Evolutionary conservation across 2,888 invertebrate species (phyloP).

Genomic region (Eumerus sabulonum): DNA sequence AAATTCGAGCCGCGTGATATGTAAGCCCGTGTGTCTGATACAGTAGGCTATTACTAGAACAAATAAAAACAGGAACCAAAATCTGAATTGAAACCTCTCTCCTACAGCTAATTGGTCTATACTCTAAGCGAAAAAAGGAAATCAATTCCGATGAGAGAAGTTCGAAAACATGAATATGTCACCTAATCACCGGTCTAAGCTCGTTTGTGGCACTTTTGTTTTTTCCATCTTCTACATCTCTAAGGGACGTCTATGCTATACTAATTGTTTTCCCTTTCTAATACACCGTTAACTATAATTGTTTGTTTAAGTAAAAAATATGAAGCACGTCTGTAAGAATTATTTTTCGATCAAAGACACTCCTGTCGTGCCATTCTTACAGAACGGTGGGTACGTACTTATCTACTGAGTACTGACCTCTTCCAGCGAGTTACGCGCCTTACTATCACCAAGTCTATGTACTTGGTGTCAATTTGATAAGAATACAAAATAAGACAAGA

Average conservation of each 20-base stretch:
- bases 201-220: constrained; percentile 40
- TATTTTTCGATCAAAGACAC: too few relatives aligned
- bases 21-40: constrained; percentile 13
- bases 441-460: too few relatives aligned
- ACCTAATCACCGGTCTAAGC: constrained; percentile 19
- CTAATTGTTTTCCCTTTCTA: constrained; percentile 1
- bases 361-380: background rate
- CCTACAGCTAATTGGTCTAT: too few relatives aligned
- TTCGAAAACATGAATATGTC: too few relatives aligned
- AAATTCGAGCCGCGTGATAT: constrained; percentile 21
- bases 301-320: too few relatives aligned
- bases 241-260: background rate
- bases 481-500: too few relatives aligned
- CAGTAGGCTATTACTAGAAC: constrained; percentile 4
- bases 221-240: background rate
- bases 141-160: background rate
- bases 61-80: constrained; percentile 14
- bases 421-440: too few relatives aligned
- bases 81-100: too few relatives aligned
- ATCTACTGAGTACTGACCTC: constrained; percentile 25
- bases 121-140: too few relatives aligned
- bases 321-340: too few relatives aligned
- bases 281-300: background rate
- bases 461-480: too few relatives aligned
- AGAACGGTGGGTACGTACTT: constrained; percentile 22